Evolutionary conservation across 2,113 vertebrate genomes (phyloP), one percentile per base, ranked within the genome.

Genomic region (Zosterops japonicus): DNA sequence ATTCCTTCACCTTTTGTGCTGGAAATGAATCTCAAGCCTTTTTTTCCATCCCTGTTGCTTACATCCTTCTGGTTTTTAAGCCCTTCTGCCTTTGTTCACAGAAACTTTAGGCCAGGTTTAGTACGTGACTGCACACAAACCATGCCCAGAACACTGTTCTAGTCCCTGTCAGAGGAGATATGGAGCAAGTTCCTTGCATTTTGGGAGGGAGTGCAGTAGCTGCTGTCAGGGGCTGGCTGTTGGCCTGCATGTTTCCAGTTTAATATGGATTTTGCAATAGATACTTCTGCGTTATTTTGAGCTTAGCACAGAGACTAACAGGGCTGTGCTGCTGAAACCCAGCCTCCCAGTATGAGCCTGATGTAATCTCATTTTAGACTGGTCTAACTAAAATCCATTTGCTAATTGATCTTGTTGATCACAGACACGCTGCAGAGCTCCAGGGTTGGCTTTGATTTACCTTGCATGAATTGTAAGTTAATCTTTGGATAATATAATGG

Each of bases 341-440:
- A 57, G 41, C 13, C 72, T 83, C 89, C 89, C 63, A 44, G 44
- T 35, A 25, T 69, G 67, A 85, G 46, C 55, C 82, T 76, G 2
- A 35, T 29, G 33, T 91, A 63, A 90, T 85, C 70, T 91, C 70
- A 21, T 68, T 94, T 95, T 85, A 87, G 85, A 59, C 67, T 71
- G 28, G n/a, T 87, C 70, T 87, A 71, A 87, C 56, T 52, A 52
- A 83, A 86, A 88, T 61, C 59, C 59, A 7, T 83, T 72, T 89
- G 42, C 44, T 91, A 21, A 86, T n/a, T 85, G 82, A 93, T 93
- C 68, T 84, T 7, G 46, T 83, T 75, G 90, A 89, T 89, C 61
- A 55, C 81, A 79, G 74, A 5, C 20, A n/a, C 0, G 2, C 78
- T 63, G 69, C 39, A 64, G 89, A 52, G 4, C 8, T 42, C 22